These are phyloP conservation scores for Tachina grossa DNA, from an alignment of 2,888 invertebrate genomes.

Conservation along the genomic window DNA sequence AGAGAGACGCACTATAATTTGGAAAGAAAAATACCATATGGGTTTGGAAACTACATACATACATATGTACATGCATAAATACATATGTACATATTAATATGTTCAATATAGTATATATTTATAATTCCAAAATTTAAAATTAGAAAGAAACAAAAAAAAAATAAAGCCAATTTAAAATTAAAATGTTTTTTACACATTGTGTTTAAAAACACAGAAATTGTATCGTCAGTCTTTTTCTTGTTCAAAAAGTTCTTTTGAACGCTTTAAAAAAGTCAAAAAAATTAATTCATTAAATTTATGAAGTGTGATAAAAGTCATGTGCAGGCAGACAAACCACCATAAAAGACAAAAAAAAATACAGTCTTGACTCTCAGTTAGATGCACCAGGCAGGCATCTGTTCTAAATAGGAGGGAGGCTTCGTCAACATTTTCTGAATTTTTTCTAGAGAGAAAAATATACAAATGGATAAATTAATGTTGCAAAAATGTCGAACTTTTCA, in stretches of 20 bases:
- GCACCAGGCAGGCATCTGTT: background rate
- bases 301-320: conserved; percentile 38
- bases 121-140: conserved; percentile 10
- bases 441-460: too few relatives aligned
- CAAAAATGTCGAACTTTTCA: too few relatives aligned
- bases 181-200: conserved; percentile 20
- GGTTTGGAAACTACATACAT: background rate
- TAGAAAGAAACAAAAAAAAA: conserved; percentile 12
- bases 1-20: conserved; percentile 25
- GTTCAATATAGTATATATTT: conserved; percentile 26
- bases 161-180: conserved; percentile 38
- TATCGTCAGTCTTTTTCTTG: background rate
- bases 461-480: too few relatives aligned
- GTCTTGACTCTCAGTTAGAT: conserved; percentile 2
- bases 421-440: too few relatives aligned
- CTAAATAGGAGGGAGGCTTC: background rate
- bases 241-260: conserved; percentile 8
- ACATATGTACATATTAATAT: conserved; percentile 5
- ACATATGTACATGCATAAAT: background rate
- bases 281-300: conserved; percentile 1
- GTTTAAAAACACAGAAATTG: background rate
- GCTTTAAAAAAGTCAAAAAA: conserved; percentile 4
- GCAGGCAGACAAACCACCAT: background rate
- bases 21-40: conserved; percentile 54
- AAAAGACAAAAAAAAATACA: conserved; percentile 16